These are phyloP conservation scores for Spondyliosoma cantharus DNA, from an alignment of 2,797 vertebrate species.

Conservation along the genomic window DNA sequence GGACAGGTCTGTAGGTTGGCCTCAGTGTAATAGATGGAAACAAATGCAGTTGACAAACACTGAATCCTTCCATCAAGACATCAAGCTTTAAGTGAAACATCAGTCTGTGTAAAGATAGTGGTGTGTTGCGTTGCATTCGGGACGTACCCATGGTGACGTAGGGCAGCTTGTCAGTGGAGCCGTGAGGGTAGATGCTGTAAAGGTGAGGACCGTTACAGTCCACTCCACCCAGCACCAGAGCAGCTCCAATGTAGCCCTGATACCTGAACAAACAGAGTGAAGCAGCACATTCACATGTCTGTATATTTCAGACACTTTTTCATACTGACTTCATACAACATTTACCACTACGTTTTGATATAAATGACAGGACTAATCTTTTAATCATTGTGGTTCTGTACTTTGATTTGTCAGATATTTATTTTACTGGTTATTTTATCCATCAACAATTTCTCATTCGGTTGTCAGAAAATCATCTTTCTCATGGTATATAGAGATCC, in stretches of 20 bases:
- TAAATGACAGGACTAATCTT: not conserved
- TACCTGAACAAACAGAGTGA: constrained; percentile 84
- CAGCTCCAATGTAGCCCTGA: constrained; percentile 96
- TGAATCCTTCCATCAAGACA: not conserved
- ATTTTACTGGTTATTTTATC: not conserved
- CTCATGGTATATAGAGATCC: no score
- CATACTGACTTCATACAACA: not conserved
- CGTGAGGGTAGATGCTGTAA: constrained; percentile 98
- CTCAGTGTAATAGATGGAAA: not conserved
- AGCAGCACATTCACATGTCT: not conserved
- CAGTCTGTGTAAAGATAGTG: not conserved
- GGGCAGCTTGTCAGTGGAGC: constrained; percentile 96
- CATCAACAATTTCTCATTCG: not conserved
- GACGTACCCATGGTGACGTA: constrained; percentile 98
- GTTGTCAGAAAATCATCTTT: not conserved
- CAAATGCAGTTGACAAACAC: not conserved
- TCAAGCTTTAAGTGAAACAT: not conserved
- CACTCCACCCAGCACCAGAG: constrained; percentile 94
- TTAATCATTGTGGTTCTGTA: not conserved
- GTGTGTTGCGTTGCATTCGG: not conserved
- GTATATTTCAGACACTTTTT: not conserved
- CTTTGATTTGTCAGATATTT: no score
- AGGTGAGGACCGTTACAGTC: constrained; percentile 94
- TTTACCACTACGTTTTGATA: not conserved
- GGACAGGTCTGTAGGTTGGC: no score